These are phyloP conservation scores for Zygogramma bicolorata DNA, from an alignment of 2,888 invertebrate species.

Conservation along the genomic window DNA sequence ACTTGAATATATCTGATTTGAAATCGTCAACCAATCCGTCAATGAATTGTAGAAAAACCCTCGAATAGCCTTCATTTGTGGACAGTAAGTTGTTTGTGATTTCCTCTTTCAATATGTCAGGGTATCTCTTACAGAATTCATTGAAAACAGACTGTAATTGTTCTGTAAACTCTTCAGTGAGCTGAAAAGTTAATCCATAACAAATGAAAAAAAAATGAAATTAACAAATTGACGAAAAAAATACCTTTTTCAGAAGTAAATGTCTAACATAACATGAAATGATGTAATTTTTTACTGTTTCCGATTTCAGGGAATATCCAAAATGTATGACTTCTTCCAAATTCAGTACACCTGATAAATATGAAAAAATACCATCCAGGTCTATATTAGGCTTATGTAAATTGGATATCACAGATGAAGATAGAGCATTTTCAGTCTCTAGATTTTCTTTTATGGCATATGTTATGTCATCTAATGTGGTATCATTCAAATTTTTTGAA, in stretches of 20 bases:
- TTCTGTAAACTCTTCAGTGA: conserved; percentile 39
- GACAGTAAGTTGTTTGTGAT: conserved; percentile 30
- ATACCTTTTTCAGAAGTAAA: conserved; percentile 45
- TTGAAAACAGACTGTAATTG: conserved; percentile 38
- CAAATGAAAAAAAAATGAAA: not conserved
- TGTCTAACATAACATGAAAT: conserved; percentile 37
- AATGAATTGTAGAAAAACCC: conserved; percentile 44
- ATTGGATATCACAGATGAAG: conserved; percentile 36
- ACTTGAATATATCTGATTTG: conserved; percentile 46
- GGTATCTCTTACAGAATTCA: conserved; percentile 36
- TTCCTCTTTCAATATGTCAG: conserved; percentile 36
- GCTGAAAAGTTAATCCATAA: conserved; percentile 35
- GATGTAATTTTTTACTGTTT: conserved; percentile 26
- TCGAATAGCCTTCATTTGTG: conserved; percentile 17
- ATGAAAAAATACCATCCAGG: conserved; percentile 35
- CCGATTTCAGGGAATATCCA: conserved; percentile 38
- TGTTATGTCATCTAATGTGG: conserved; percentile 36
- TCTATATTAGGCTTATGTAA: conserved; percentile 33
- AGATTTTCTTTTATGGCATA: conserved; percentile 46
- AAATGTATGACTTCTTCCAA: conserved; percentile 43
- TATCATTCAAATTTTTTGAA: conserved; percentile 23
- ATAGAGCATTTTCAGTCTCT: conserved; percentile 34
- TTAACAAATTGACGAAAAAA: not conserved
- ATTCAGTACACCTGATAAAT: conserved; percentile 35
- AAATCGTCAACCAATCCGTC: conserved; percentile 31